These are phyloP conservation scores for Decapterus maruadsi DNA, from an alignment of 2,797 vertebrate genomes.

Conservation along the genomic window DNA sequence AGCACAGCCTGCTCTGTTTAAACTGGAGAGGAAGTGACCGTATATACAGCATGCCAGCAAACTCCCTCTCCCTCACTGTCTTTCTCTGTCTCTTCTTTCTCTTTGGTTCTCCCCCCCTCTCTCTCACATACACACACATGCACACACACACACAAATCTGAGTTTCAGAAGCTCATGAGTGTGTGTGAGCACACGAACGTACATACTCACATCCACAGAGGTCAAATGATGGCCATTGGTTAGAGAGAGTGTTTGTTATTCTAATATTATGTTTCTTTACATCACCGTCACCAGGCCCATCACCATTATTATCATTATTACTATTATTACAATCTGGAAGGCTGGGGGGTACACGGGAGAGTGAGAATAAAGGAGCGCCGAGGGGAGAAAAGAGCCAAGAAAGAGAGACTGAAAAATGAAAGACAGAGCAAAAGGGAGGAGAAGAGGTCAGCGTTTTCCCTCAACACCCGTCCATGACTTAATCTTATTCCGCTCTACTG, in stretches of 20 bases:
- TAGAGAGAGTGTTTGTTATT: conserved; percentile 89
- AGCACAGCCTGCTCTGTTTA: conserved; percentile 99
- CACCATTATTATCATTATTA: conserved; percentile 87
- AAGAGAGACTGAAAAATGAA: conserved; percentile 91
- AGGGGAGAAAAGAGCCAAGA: conserved; percentile 77
- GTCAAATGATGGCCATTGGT: conserved; percentile 85
- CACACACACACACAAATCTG: conserved; percentile 30
- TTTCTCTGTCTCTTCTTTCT: conserved; percentile 74
- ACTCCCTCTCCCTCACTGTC: conserved; percentile 81
- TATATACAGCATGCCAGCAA: conserved; percentile 98
- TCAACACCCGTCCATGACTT: conserved; percentile 97
- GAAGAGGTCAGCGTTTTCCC: conserved; percentile 99
- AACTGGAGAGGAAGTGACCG: conserved; percentile 99
- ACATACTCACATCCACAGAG: conserved; percentile 79
- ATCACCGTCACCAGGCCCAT: conserved; percentile 83
- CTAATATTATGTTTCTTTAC: conserved; percentile 89
- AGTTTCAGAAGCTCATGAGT: conserved; percentile 65
- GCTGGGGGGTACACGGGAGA: conserved; percentile 79
- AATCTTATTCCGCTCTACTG: conserved; percentile 92
- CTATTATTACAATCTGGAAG: conserved; percentile 87
- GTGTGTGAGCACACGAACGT: conserved; percentile 75
- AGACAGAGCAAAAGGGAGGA: conserved; percentile 94
- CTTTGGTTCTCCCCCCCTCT: conserved; percentile 40
- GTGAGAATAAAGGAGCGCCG: conserved; percentile 86
- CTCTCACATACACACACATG: conserved; percentile 27